Conservation (phyloP, 2,888 invertebrate species). For the Biston stratarius region DNA sequence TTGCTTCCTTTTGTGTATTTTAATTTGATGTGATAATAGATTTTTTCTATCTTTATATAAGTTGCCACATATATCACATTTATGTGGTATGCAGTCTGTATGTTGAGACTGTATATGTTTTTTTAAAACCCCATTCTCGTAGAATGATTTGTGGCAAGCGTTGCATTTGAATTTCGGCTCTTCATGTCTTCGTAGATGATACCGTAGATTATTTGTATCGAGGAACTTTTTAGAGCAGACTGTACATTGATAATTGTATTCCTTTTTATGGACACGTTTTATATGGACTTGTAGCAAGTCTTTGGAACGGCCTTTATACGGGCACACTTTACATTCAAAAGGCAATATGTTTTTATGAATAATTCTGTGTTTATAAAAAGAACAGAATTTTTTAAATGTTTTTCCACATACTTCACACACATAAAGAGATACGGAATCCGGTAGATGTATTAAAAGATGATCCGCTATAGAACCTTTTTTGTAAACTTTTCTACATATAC, state of each 20-base stretch:
- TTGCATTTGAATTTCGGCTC: neutral
- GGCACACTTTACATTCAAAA: slow-evolving; percentile 16
- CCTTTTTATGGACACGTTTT: slow-evolving; percentile 6
- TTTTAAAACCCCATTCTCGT: neutral
- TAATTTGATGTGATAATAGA: neutral
- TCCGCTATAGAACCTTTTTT: slow-evolving; percentile 2
- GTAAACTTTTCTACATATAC: neutral
- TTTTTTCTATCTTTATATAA: slow-evolving; percentile 2
- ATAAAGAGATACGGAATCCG: neutral
- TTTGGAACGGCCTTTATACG: slow-evolving; percentile 8
- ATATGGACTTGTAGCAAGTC: neutral
- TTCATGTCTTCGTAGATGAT: slow-evolving; percentile 6
- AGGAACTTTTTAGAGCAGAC: neutral
- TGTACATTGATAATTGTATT: slow-evolving; percentile 7
- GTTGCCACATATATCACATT: slow-evolving; percentile 4
- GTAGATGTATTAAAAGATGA: slow-evolving; percentile 4
- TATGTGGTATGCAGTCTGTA: neutral
- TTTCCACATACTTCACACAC: slow-evolving; percentile 7
- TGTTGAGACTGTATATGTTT: slow-evolving; percentile 1
- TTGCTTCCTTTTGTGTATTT: slow-evolving; percentile 10
- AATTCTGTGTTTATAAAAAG: neutral
- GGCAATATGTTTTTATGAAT: neutral
- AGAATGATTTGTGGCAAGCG: neutral
- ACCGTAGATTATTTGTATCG: neutral
- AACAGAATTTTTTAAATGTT: slow-evolving; percentile 5